Conservation (phyloP, 1,140 invertebrate species). For the Metopolophium dirhodum region DNA sequence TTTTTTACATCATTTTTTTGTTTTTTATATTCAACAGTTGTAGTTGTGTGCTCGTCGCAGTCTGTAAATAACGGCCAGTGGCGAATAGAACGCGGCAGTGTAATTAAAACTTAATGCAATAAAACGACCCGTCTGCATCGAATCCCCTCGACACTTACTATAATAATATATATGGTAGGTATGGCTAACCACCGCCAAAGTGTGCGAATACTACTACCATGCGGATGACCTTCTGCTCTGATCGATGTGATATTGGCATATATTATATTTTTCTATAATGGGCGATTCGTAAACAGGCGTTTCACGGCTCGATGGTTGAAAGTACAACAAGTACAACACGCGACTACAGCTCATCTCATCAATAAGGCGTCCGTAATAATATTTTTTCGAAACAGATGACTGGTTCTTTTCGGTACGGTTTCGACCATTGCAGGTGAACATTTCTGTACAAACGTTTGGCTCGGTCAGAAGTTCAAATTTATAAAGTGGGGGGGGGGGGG, state of each 20-base stretch:
- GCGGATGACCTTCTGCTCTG: neutral
- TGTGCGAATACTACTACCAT: neutral
- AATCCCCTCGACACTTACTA: neutral
- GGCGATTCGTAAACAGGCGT: neutral
- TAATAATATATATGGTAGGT: neutral
- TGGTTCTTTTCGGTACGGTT: neutral
- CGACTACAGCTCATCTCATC: neutral
- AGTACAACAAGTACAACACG: neutral
- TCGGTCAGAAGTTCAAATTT: no score
- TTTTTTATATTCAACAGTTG: neutral
- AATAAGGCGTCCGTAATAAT: neutral
- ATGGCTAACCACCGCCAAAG: neutral
- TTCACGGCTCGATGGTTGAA: neutral
- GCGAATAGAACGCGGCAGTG: neutral
- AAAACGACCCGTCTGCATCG: neutral
- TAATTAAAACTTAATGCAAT: constrained; percentile 35
- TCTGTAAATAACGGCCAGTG: neutral
- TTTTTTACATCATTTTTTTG: neutral
- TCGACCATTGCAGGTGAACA: no score
- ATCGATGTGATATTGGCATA: neutral
- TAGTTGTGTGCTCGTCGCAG: neutral
- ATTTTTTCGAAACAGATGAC: neutral
- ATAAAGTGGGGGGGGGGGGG: no score
- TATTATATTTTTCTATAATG: neutral
- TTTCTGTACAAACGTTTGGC: no score